phyloP scores from a whole-genome alignment of 2,113 vertebrate species.

The Crotalus tigris region DNA sequence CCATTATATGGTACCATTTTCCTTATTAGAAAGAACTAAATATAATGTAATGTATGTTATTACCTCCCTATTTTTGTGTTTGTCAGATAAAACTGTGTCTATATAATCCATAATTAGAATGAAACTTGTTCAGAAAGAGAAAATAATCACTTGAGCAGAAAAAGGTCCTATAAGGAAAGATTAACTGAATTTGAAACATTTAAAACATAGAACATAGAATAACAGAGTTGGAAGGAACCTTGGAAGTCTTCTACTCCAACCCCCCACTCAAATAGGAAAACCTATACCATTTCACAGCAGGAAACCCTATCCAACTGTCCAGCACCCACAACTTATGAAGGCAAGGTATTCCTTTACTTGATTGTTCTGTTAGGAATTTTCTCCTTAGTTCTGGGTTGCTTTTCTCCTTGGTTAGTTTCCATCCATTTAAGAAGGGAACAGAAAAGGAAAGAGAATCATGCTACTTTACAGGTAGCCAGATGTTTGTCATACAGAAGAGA shows the following conservation, averaged over 20 bases:
- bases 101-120: neutral
- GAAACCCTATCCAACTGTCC: too few species aligned
- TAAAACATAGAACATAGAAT: neutral
- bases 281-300: neutral
- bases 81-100: neutral
- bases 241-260: neutral
- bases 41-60: neutral
- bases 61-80: neutral
- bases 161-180: neutral
- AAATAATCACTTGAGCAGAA: neutral
- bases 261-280: neutral
- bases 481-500: neutral
- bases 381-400: neutral
- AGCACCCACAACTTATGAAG: neutral
- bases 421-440: neutral
- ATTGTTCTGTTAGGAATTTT: neutral
- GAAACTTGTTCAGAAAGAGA: neutral
- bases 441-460: neutral
- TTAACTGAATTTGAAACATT: neutral
- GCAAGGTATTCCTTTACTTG: neutral
- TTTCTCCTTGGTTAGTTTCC: neutral
- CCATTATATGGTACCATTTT: neutral
- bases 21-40: neutral
- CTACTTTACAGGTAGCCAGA: neutral
- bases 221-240: neutral